These are phyloP conservation scores for Martes martes DNA, from an alignment of 2,113 vertebrate species.

Conservation along the genomic window DNA sequence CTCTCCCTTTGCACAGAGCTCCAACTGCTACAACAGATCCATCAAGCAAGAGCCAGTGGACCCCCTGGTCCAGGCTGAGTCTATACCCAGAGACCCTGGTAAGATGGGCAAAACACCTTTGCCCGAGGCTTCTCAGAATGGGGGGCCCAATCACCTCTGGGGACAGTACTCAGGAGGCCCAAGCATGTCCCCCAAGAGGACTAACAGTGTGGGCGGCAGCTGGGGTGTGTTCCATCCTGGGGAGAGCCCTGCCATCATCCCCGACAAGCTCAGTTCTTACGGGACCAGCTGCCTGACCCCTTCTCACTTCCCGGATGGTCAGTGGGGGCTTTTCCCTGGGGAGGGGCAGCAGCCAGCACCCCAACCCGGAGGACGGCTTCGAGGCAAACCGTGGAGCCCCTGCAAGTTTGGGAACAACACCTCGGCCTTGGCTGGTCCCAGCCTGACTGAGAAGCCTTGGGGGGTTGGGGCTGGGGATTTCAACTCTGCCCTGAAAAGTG, in stretches of 20 bases:
- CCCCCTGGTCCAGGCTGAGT: constrained; percentile 80
- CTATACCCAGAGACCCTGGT: constrained; percentile 67
- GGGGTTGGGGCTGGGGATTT: constrained; percentile 82
- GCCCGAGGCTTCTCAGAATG: constrained; percentile 62
- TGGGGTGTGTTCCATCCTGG: constrained; percentile 76
- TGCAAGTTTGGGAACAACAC: constrained; percentile 78
- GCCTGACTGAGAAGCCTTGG: constrained; percentile 80
- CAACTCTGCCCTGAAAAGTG: constrained; percentile 82
- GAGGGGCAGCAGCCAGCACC: constrained; percentile 36
- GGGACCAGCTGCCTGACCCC: constrained; percentile 83
- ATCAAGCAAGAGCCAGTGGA: constrained; percentile 96
- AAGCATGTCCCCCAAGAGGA: constrained; percentile 80
- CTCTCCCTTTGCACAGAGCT: constrained; percentile 81
- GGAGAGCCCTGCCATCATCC: constrained; percentile 46
- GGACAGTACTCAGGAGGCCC: constrained; percentile 85
- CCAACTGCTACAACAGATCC: constrained; percentile 78
- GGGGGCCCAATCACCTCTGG: constrained; percentile 80
- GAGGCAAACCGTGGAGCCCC: constrained; percentile 80
- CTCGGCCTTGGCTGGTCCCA: constrained; percentile 70
- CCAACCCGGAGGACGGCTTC: constrained; percentile 61
- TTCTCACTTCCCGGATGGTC: constrained; percentile 79
- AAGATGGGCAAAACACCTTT: constrained; percentile 67
- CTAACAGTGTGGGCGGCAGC: constrained; percentile 79
- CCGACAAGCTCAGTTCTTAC: constrained; percentile 80
- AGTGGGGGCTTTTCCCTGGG: constrained; percentile 60